Base-by-base conservation (phyloP, 2,888 invertebrate species). In the Caenorhabditis sp. region DNA sequence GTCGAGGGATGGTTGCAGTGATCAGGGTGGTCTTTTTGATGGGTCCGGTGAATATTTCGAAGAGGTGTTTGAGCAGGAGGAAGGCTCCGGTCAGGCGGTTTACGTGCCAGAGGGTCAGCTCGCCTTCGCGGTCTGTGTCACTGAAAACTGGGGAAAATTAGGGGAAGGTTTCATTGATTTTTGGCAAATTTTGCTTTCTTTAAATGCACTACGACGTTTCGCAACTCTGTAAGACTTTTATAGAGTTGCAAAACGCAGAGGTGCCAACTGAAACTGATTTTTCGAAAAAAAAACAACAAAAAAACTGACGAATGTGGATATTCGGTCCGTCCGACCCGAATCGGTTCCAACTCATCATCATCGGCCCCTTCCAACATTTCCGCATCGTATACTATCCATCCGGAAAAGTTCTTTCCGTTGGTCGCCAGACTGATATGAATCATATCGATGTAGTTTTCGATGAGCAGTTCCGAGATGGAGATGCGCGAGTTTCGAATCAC, bases 261-360 rank as follows among this genome's bases (percentile, higher is more conserved):
- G n/a, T n/a, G n/a, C 11, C 40, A 1, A 22, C 35, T 3, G 40
- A n/a, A n/a, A n/a, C n/a, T n/a, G n/a, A n/a, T n/a, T n/a, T n/a
- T n/a, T n/a, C n/a, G n/a, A n/a, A n/a, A n/a, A n/a, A n/a, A n/a
- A n/a, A n/a, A n/a, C n/a, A n/a, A n/a, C n/a, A 15, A 18, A 35
- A 51, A n/a, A 68, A 72, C 64, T 56, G n/a, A 72, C 72, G 56
- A 56, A 47, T 74, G 65, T n/a, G 3, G 26, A 13, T 60, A 74
- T 0, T 37, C 37, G 0, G 51, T 58, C 18, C 51, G 56, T 13
- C 65, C 74, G 56, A 74, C 40, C 2, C 26, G 37, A 15, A 65
- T 74, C 18, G 15, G 20, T 24, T 65, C 60, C 58, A 40, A n/a
- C 9, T 65, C 50, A 2, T 58, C 65, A 5, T 74, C 65, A 24